Evolutionary conservation across 2,113 vertebrate genomes (phyloP), one percentile per base, ranked within the genome.

Genomic region (Tympanuchus pallidicinctus): DNA sequence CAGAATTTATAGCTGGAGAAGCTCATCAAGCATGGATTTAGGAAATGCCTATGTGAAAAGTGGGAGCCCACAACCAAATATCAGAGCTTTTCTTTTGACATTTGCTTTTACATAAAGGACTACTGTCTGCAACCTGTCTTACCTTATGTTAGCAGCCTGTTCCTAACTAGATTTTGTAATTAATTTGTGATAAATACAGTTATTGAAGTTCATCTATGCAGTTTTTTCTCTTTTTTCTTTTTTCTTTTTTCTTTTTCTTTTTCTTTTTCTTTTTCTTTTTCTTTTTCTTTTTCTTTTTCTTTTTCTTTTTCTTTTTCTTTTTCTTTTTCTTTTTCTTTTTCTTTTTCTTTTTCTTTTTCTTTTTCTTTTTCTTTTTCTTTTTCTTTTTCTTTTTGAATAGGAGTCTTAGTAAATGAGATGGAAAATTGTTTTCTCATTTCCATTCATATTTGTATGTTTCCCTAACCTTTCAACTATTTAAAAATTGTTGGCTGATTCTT

Each of bases 21-120:
- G 96, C 98, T 98, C 98, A 97, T 98, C 98, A 97, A 96, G 97
- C 94, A 89, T 94, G 97, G 97, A 97, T 98, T 98, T 98, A 97
- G 97, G 97, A 97, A 97, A 97, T 93, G 97, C 97, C 97, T 96
- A 36, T 78, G 94, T 96, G 96, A 92, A 97, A 97, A 94, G 95
- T 92, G 89, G 96, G 86, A 97, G 97, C 95, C 93, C 92, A 42
- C 79, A 83, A 95, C 97, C 97, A 97, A 96, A 97, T 94, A 96
- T 86, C 96, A 96, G 95, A 89, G 95, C 94, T 91, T 97, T 96
- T 91, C 96, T 97, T 97, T 88, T 97, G 97, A 97, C 97, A 97
- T 97, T 97, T 97, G 95, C 97, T 96, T 96, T 97, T 88, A 90
- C 85, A 63, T 74, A 82, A 88, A 96, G 71, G 88, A 79, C 91